Conservation (phyloP, 2,888 invertebrate species). For the Melanostoma mellinum region DNA sequence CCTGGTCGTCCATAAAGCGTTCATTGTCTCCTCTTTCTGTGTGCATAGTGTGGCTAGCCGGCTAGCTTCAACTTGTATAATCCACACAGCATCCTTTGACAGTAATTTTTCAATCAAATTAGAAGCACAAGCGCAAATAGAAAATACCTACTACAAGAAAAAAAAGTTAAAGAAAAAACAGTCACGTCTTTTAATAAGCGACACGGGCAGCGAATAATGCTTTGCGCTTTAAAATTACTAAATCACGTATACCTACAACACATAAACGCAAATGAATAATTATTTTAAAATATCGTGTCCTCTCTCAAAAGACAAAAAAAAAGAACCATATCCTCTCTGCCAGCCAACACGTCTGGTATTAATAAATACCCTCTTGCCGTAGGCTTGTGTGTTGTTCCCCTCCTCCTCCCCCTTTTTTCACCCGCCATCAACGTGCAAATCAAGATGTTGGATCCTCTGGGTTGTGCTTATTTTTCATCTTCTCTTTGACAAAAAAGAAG, state of each 20-base stretch:
- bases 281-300: conserved; percentile 56
- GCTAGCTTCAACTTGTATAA: conserved; percentile 6
- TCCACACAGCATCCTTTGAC: conserved; percentile 61
- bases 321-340: conserved; percentile 47
- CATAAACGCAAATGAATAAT: conserved; percentile 53
- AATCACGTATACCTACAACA: conserved; percentile 39
- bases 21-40: conserved; percentile 48
- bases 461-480: conserved; percentile 6
- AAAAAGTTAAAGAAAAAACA: conserved; percentile 16
- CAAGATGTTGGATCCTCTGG: conserved; percentile 19
- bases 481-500: neutral
- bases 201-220: conserved; percentile 32
- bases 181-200: conserved; percentile 64
- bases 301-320: neutral
- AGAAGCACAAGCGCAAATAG: conserved; percentile 36
- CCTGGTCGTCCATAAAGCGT: conserved; percentile 61
- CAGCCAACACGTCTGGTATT: conserved; percentile 64
- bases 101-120: conserved; percentile 71
- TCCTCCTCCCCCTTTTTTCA: neutral
- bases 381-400: conserved; percentile 38
- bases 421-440: conserved; percentile 29
- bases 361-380: conserved; percentile 61
- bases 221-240: conserved; percentile 51
- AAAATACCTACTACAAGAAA: neutral
- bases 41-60: neutral